Conservation (phyloP, 2,797 vertebrate species). For the Betta splendens region DNA sequence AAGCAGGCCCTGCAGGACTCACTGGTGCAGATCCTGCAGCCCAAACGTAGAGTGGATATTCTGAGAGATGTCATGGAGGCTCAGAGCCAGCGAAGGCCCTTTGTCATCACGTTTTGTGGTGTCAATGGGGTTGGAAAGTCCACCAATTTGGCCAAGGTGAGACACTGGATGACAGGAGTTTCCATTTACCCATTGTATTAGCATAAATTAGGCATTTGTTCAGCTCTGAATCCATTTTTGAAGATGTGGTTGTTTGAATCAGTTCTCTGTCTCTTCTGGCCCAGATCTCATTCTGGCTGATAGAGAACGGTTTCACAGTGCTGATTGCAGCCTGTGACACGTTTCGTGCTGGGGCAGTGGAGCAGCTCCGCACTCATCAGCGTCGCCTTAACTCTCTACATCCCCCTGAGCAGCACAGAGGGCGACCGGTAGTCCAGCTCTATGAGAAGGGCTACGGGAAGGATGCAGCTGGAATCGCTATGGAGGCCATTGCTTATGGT, state of each 20-base stretch:
- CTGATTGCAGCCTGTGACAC: slow-evolving; percentile 98
- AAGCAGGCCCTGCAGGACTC: slow-evolving; percentile 97
- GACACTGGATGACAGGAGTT: too few species aligned
- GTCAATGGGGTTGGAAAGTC: slow-evolving; percentile 98
- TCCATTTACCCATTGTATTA: too few species aligned
- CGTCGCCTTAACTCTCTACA: slow-evolving; percentile 92
- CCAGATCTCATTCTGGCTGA: slow-evolving; percentile 97
- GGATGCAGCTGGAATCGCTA: slow-evolving; percentile 96
- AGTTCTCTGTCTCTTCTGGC: neutral
- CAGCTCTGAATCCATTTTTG: neutral
- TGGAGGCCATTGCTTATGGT: slow-evolving; percentile 98
- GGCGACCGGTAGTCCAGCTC: slow-evolving; percentile 89
- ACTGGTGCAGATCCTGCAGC: slow-evolving; percentile 97
- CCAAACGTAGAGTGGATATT: slow-evolving; percentile 94
- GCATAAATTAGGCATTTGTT: neutral
- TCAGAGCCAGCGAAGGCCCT: slow-evolving; percentile 88
- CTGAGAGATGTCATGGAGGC: slow-evolving; percentile 96
- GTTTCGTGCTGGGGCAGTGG: slow-evolving; percentile 94
- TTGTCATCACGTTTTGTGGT: slow-evolving; percentile 94
- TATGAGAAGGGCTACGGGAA: slow-evolving; percentile 99
- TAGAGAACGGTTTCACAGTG: slow-evolving; percentile 95
- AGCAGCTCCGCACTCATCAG: slow-evolving; percentile 96
- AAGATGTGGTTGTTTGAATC: neutral
- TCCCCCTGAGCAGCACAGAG: slow-evolving; percentile 88
- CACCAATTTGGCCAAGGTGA: slow-evolving; percentile 96